Percentiles rank a stretch among this genome's conserved stretches.
Conservation (phyloP, 1,140 invertebrate genomes). For the Mizuhopecten yessoensis region DNA sequence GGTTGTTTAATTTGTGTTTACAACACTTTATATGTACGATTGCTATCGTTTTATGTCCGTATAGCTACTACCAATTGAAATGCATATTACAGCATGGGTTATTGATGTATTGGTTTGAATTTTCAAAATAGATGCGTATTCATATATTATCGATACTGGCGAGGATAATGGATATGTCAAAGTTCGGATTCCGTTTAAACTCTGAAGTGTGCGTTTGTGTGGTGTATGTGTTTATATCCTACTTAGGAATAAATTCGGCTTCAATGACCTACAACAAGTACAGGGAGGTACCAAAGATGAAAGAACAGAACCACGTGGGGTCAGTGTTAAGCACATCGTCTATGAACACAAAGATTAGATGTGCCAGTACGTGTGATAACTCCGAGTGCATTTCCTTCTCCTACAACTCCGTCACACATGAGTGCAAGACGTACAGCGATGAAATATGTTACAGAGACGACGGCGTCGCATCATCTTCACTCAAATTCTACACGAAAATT, state of each 20-base stretch:
- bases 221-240: no score
- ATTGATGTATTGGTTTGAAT: no score
- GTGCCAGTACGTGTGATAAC: background rate
- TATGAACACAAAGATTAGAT: background rate
- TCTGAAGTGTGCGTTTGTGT: no score
- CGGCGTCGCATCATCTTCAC: background rate
- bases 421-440: background rate
- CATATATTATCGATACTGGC: no score
- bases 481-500: background rate
- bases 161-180: no score
- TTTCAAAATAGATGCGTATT: no score
- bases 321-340: background rate
- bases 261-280: background rate
- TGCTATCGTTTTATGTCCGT: no score
- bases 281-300: background rate
- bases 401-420: background rate
- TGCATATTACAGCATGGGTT: no score
- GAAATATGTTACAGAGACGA: constrained; percentile 2
- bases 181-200: no score
- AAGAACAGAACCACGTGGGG: background rate
- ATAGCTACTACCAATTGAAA: no score
- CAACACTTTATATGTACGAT: no score
- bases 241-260: background rate
- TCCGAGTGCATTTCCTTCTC: background rate
- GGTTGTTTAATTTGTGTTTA: no score